Percentiles rank a stretch among this genome's conserved stretches.
phyloP scores from a whole-genome alignment of 2,113 vertebrate genomes.

The Dicaeum eximium region DNA sequence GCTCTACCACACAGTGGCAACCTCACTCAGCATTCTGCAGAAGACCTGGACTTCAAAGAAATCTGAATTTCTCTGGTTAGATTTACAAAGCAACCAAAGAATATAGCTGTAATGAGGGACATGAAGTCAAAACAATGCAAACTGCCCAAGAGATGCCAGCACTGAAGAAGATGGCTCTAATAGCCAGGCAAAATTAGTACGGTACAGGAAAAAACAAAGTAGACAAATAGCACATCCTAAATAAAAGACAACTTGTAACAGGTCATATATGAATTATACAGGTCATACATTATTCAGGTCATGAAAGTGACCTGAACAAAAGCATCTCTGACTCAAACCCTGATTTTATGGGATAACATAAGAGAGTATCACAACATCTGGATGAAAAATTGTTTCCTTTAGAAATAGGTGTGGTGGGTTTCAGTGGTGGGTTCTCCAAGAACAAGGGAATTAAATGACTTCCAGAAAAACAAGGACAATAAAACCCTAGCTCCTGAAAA shows the following conservation, averaged over 20 bases:
- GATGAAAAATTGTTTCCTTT: not conserved
- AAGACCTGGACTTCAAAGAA: not conserved
- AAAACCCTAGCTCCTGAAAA: not conserved
- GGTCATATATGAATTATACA: not conserved
- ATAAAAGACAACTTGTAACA: not conserved
- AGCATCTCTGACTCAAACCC: not conserved
- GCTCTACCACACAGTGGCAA: not conserved
- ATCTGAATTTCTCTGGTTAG: not conserved
- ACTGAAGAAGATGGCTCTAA: not conserved
- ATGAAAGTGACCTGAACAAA: not conserved
- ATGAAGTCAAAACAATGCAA: not conserved
- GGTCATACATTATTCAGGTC: not conserved
- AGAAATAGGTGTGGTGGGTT: too few relatives aligned
- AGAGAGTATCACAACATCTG: not conserved
- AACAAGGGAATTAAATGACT: not conserved
- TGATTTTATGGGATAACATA: not conserved
- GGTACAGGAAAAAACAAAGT: not conserved
- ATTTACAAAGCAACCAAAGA: not conserved
- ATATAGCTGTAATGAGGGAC: accelerated
- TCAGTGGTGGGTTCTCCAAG: not conserved
- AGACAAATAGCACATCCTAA: not conserved
- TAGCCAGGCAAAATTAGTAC: not conserved
- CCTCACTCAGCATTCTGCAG: not conserved
- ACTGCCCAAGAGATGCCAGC: not conserved
- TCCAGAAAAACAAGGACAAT: not conserved